Evolutionary conservation across 2,797 vertebrate genomes (phyloP).

Genomic region (Channa striata): DNA sequence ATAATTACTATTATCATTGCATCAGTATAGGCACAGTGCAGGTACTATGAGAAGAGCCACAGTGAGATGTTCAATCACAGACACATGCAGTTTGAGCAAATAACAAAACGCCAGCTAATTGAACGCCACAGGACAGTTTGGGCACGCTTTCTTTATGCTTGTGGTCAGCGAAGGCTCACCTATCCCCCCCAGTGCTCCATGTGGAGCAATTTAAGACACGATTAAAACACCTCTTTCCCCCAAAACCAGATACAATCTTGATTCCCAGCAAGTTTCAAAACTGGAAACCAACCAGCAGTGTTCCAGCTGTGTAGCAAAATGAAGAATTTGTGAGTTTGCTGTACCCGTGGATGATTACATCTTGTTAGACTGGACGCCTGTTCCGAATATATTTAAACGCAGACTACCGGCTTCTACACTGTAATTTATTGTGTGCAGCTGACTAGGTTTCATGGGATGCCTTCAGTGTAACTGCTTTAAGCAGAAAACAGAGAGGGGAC

Average conservation of each 20-base stretch:
- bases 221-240: conserved; percentile 6
- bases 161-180: neutral
- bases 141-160: neutral
- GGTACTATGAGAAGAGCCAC: neutral
- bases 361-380: neutral
- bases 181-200: neutral
- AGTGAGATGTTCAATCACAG: no score
- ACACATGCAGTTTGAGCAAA: neutral
- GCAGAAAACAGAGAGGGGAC: neutral
- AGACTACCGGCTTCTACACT: neutral
- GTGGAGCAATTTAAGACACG: neutral
- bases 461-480: neutral
- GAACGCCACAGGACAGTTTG: conserved; percentile 9
- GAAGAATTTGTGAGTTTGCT: neutral
- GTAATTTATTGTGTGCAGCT: conserved; percentile 11
- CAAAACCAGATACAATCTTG: neutral
- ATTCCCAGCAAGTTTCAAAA: neutral
- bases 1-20: no score
- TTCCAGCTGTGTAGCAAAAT: neutral
- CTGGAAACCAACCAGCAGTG: neutral
- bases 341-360: neutral
- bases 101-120: neutral
- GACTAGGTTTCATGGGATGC: neutral
- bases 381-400: conserved; percentile 15
- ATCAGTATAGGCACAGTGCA: no score